Evolutionary conservation across 2,797 vertebrate species (phyloP).

Genomic region (Enteromius unitaeniatus): DNA sequence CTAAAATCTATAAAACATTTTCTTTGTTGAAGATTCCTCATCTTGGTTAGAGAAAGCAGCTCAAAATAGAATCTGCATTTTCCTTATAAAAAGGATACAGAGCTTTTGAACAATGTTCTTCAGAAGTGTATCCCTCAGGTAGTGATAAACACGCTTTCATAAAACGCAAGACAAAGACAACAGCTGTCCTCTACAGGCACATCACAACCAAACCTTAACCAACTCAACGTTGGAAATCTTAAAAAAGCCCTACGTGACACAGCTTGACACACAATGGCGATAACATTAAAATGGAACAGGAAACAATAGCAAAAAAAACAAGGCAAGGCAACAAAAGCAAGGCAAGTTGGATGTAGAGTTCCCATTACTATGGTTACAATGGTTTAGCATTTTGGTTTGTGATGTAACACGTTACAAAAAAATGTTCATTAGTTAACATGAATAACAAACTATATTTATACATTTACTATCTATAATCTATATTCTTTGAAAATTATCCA

Average conservation of each 20-base stretch:
- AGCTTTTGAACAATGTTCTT: background rate
- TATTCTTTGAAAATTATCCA: background rate
- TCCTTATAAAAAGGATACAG: background rate
- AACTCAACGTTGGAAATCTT: background rate
- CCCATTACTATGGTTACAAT: background rate
- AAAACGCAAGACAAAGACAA: background rate
- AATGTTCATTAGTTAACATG: background rate
- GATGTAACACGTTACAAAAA: background rate
- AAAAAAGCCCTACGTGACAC: background rate
- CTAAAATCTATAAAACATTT: background rate
- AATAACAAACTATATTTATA: background rate
- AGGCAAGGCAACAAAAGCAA: background rate
- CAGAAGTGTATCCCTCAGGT: too few species aligned
- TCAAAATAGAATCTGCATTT: background rate
- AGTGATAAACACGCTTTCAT: background rate
- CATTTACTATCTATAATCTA: background rate
- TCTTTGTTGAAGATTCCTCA: background rate
- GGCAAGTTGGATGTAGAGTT: background rate
- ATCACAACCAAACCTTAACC: background rate
- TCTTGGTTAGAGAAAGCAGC: background rate
- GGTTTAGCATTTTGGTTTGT: constrained; percentile 4
- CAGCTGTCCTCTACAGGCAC: background rate
- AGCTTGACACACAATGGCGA: background rate
- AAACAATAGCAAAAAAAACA: background rate
- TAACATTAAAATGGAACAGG: background rate